Base-by-base conservation (phyloP, 1,140 invertebrate species). In the Dysdera silvatica region DNA sequence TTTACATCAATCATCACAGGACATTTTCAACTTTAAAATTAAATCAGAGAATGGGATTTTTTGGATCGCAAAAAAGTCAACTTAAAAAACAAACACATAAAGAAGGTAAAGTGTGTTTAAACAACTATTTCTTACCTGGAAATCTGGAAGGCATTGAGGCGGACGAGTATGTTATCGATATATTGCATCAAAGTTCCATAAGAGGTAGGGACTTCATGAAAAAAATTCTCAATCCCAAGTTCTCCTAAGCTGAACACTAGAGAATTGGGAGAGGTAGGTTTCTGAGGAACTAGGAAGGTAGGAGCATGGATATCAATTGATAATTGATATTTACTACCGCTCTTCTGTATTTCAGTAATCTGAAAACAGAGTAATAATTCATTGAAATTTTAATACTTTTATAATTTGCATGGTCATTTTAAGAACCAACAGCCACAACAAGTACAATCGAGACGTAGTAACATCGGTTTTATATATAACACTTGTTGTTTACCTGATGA, bases 241-340 rank as follows among this genome's bases (percentile, higher is more conserved):
- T 87, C 82, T 58, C 88, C 87, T 81, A 87, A 82, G 73, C 87
- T 85, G 18, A 89, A 75, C 43, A 91, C 81, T 41, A 92, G 74
- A n/a, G 89, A 79, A 74, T 87, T 88, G 0, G 86, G 85, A 6
- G 86, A 87, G 54, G 86, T 84, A 20, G 86, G 84, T 70, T 87
- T 87, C 71, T 89, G 87, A 0, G 88, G 89, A 35, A 92, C 74
- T 26, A 90, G 74, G 20, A 92, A 74, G 0, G 85, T 83, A 35
- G 88, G 88, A 33, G 84, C 84, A 71, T 85, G 82, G 65, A 90
- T 80, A 71, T 87, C 83, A 49, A 90, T 80, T 28, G 83, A 83
- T 5, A 90, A 73, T 56, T 83, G 83, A 41, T 90, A 78, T 68
- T 83, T 81, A 0, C 81, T 82, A 32, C 82, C 81, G 65, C 81